A percentile compares a stretch with the other conserved stretches of the same genome.
Conservation (phyloP, 2,113 vertebrate genomes). For the Machaerirhynchus nigripectus region DNA sequence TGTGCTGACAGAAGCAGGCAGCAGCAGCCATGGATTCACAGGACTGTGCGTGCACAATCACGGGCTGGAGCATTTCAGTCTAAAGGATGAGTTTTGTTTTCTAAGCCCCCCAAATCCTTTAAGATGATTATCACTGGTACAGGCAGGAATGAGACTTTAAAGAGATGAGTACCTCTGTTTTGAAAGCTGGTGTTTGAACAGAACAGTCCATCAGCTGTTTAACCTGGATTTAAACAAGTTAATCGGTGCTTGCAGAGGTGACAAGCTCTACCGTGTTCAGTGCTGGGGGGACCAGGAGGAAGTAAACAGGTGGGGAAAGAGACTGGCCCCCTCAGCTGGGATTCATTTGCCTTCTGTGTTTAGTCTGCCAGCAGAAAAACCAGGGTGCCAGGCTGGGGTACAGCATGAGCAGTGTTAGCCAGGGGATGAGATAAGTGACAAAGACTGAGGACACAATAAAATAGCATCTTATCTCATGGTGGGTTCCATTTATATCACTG, state of each 20-base stretch:
- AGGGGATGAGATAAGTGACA: background rate
- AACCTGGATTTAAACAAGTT: background rate
- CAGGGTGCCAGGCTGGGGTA: background rate
- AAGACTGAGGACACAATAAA: background rate
- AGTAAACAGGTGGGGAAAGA: background rate
- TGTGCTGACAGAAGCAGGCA: background rate
- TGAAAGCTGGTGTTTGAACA: background rate
- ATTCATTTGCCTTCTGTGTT: background rate
- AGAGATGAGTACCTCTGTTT: background rate
- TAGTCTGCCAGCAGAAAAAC: background rate
- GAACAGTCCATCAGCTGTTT: background rate
- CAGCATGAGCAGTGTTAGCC: background rate
- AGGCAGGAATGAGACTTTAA: background rate
- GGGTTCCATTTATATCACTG: background rate
- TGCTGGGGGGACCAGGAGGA: background rate
- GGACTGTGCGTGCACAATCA: background rate
- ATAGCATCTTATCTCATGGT: background rate
- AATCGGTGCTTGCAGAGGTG: background rate
- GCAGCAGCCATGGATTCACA: fast-evolving
- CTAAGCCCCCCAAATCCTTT: slow-evolving; percentile 24
- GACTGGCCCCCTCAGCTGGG: background rate
- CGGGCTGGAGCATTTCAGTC: background rate
- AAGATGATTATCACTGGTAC: slow-evolving; percentile 7
- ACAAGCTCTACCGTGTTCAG: background rate
- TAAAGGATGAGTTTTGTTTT: background rate